Evolutionary conservation across 2,888 invertebrate species (phyloP), one percentile per base, ranked within the genome.

Genomic region (Plebejus anna): DNA sequence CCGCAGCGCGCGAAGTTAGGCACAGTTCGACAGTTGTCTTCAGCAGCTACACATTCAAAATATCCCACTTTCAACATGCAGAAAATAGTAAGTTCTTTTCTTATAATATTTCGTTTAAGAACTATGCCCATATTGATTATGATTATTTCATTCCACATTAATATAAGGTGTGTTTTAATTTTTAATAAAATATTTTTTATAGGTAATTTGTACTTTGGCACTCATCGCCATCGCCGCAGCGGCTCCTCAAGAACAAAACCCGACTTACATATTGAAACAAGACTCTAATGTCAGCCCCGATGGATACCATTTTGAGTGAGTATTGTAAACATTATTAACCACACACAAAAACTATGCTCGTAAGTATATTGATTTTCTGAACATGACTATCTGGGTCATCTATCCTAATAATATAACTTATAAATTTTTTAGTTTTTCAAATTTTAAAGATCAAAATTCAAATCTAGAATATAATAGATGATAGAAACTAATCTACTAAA

Each of bases 251-350:
- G 83, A 84, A 4, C 82, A 82, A 28, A 81, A 84, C 70, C 85
- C 84, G 55, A 87, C 86, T 75, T 87, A 90, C 82, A 89, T 90
- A 78, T 82, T 91, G 77, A 89, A 88, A 82, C 90, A 90, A 75
- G 89, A 89, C 28, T 83, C 88, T 9, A 83, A 88, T 78, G 84
- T 90, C 78, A 83, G 84, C 81, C 87, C 89, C 4, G 87, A 90
- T 16, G 91, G 90, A 72, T 91, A 91, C 82, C 85, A 88, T 79
- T 91, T 90, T 78, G 85, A 86, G 91, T 91, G 79, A 89, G 90
- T 86, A 47, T 47, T 47, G 2, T 47, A 47, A 47, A 47, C 9
- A 47, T 11, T 47, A 9, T 47, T 42, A 42, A 42, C 38, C 7
- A 47, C 47, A 9, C 9, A 47, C 9, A 47, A 47, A 47, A 47